A percentile compares a stretch with the other conserved stretches of the same genome.
phyloP scores from a whole-genome alignment of 1,140 invertebrate genomes.

The Drosophila prosaltans region DNA sequence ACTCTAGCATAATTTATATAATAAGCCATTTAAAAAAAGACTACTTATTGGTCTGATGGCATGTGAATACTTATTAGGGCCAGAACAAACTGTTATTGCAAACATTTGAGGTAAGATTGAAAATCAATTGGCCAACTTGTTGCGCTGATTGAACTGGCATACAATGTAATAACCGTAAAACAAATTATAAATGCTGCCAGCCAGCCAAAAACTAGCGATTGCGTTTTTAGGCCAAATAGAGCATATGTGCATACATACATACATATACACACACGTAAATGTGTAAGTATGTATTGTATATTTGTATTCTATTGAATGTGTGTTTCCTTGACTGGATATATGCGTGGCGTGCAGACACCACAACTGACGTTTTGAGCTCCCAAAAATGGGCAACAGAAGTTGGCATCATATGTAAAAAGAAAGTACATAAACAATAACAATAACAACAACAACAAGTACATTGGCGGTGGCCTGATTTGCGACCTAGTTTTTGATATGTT shows the following conservation, averaged over 20 bases:
- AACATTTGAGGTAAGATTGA: slow-evolving; percentile 22
- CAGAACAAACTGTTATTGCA: background rate
- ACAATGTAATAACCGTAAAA: slow-evolving; percentile 27
- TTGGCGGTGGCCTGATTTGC: slow-evolving; percentile 65
- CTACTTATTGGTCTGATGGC: background rate
- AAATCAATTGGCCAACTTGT: slow-evolving; percentile 59
- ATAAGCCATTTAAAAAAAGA: background rate
- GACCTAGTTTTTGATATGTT: slow-evolving; percentile 68
- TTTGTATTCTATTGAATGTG: slow-evolving; percentile 2
- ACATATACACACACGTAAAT: slow-evolving; percentile 16
- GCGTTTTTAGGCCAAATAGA: slow-evolving; percentile 62
- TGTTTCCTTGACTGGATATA: slow-evolving; percentile 20
- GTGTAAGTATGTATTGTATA: slow-evolving; percentile 25
- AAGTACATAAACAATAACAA: slow-evolving; percentile 15
- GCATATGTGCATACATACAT: slow-evolving; percentile 16
- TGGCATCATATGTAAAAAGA: slow-evolving; percentile 19
- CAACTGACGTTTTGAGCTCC: slow-evolving; percentile 44
- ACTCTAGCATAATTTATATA: background rate
- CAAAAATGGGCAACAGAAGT: slow-evolving; percentile 22
- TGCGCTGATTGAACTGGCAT: slow-evolving; percentile 26
- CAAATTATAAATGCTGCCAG: slow-evolving; percentile 38
- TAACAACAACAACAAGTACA: slow-evolving; percentile 37
- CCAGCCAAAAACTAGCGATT: slow-evolving; percentile 32
- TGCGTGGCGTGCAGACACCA: slow-evolving; percentile 55
- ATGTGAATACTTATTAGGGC: slow-evolving; percentile 9